Percentiles rank a stretch among this genome's conserved stretches.
phyloP scores from a whole-genome alignment of 2,113 vertebrate species.

The Taurulus bubalis region DNA sequence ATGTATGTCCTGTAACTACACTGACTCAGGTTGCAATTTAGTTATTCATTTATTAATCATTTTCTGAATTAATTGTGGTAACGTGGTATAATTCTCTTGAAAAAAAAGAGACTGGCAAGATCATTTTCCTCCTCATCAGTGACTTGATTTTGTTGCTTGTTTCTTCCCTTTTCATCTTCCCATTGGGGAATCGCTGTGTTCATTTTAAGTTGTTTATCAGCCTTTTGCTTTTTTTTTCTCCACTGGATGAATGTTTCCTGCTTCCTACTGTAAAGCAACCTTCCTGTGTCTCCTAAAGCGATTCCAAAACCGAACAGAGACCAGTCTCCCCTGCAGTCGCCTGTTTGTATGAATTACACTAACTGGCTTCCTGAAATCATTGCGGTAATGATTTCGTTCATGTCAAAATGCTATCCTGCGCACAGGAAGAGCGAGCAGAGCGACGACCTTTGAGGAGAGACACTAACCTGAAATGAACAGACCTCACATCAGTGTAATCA shows the following conservation, averaged over 20 bases:
- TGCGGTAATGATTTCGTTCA: background rate
- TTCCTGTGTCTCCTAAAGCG: constrained; percentile 25
- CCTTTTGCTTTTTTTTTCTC: background rate
- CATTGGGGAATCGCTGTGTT: constrained; percentile 2
- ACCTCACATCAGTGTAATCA: constrained; percentile 44
- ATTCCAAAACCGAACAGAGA: background rate
- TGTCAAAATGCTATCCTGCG: constrained; percentile 17
- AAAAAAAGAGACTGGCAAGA: background rate
- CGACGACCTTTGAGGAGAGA: background rate
- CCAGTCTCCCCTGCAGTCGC: background rate
- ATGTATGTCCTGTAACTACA: background rate
- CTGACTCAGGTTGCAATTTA: background rate
- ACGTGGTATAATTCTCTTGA: background rate
- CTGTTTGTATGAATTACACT: constrained; percentile 18
- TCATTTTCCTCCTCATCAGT: background rate
- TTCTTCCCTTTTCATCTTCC: background rate
- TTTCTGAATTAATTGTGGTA: background rate
- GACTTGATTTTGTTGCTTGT: background rate
- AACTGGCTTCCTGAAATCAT: constrained; percentile 1
- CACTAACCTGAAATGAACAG: background rate
- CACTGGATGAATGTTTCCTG: background rate
- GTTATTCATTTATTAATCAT: background rate
- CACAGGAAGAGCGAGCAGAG: constrained; percentile 6
- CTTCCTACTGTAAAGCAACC: constrained; percentile 3
- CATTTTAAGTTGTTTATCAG: background rate